Evolutionary conservation across 2,888 invertebrate species (phyloP), one percentile per base, ranked within the genome.

Genomic region (Aspidiotus rigidus): DNA sequence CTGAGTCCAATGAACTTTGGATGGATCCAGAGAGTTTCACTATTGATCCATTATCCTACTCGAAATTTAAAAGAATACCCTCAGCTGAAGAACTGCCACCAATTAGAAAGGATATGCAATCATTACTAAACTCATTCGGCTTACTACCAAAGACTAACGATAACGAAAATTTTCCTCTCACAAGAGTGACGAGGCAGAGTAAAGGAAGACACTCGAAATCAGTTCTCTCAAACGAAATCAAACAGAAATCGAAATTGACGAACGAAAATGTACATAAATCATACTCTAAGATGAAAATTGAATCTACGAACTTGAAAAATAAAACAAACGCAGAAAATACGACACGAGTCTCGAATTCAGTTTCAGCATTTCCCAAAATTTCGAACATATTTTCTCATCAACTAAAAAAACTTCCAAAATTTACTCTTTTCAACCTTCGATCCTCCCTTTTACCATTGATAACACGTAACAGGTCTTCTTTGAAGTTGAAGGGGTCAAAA

Each of bases 51-150:
- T 77, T 76, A 59, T 79, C 79, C 0, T 81, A 79, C 71, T 76
- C 77, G 0, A 77, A 75, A 61, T 81, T 81, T 72, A 80, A 80
- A 69, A 80, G 79, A 0, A 72, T 81, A 2, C 80, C 80, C 3
- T 64, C 72, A 9, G 55, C 57, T 10, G 70, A 70, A 16, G 71
- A 74, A n/a, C 40, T 28, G 40, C 2, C 54, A n/a, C 60, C 64
- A 17, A 71, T 74, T 11, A 72, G 71, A 28, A 74, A 76, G 16
- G 79, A 79, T 17, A 80, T 81, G 79, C 77, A 76, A 64, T 76
- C 78, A n/a, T 80, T 81, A 60, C 72, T 81, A 53, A 78, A 79
- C 0, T 77, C 74, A 49, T 81, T 80, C 70, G 81, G 81, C 0
- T 75, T 81, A 1, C 76, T 79, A 0, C 69, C 74, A 17, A 64